Conservation (phyloP, 2,888 invertebrate species). For the Petrophora chlorosata region DNA sequence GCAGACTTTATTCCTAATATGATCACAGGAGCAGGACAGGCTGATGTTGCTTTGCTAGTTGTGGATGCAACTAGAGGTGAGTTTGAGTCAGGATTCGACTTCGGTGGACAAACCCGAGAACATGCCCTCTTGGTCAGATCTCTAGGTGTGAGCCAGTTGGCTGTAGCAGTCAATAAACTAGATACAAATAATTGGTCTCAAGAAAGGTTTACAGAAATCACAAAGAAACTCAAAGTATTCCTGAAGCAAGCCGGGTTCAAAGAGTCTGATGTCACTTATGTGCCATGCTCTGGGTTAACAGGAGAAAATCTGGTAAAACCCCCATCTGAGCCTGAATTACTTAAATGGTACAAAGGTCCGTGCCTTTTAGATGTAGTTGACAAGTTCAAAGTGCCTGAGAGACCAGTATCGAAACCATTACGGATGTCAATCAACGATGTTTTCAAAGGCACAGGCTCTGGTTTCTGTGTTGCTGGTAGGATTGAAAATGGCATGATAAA, state of each 20-base stretch:
- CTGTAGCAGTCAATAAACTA: constrained; percentile 98
- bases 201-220: constrained; percentile 95
- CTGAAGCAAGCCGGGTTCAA: constrained; percentile 96
- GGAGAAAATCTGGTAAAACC: constrained; percentile 94
- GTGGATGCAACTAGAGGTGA: constrained; percentile 98
- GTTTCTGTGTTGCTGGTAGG: constrained; percentile 94
- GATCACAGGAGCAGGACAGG: constrained; percentile 99
- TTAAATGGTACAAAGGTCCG: constrained; percentile 92
- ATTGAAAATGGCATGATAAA: constrained; percentile 96
- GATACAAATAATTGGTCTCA: constrained; percentile 98
- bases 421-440: constrained; percentile 97
- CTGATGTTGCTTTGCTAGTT: constrained; percentile 98
- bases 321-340: constrained; percentile 85
- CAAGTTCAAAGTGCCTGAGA: constrained; percentile 92
- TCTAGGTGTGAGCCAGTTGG: constrained; percentile 95
- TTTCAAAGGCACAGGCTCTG: constrained; percentile 96
- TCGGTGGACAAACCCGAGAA: constrained; percentile 98
- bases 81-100: constrained; percentile 99
- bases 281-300: constrained; percentile 98
- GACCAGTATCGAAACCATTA: constrained; percentile 94
- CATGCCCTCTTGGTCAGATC: constrained; percentile 97
- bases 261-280: constrained; percentile 92
- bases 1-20: constrained; percentile 99
- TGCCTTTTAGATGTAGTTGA: constrained; percentile 94
- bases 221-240: constrained; percentile 90